Evolutionary conservation across 2,797 vertebrate species (phyloP), one percentile per base, ranked within the genome.

Genomic region (Trichosurus vulpecula): DNA sequence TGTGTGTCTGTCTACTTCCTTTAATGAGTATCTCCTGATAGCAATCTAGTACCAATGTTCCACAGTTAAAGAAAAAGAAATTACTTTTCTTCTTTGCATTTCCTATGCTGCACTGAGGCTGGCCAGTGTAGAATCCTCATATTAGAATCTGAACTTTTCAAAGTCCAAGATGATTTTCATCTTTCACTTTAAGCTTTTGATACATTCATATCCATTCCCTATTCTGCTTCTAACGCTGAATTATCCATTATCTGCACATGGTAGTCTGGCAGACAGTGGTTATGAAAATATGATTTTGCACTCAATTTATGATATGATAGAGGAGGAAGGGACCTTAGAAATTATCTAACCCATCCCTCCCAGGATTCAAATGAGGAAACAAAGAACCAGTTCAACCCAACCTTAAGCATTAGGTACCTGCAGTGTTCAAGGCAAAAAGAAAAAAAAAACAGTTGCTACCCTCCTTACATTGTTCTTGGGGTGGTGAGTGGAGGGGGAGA

Each of bases 21-120:
- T 90, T 87, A 0, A 47, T 95, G 53, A 51, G 94, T 94, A 10
- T 97, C 97, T 97, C 92, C 97, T 98, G 98, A 97, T 98, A 99
- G 98, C 96, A 97, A 98, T 98, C 98, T 97, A 89, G 52, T 96
- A 92, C 1, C 0, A 93, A 96, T 90, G 90, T 90, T 96, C 91
- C 54, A 19, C 55, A 90, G 96, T 95, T 96, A 91, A 96, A 57
- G 52, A 74, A 94, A 56, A 74, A 95, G 55, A 58, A 91, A 93
- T 97, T 96, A 27, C 95, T 97, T 47, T 90, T 91, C 93, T 97
- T 90, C 3, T 54, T 0, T 97, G 57, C 92, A n/a, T 93, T 97
- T 98, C 58, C 95, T 96, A 16, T 47, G 54, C 3, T 95, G 2
- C 90, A 95, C 52, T 92, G 94, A 13, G 94, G 87, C 30, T 92